Percentiles rank a stretch among this genome's conserved stretches.
phyloP scores from a whole-genome alignment of 2,888 invertebrate genomes.

The Drosophila neonasuta region DNA sequence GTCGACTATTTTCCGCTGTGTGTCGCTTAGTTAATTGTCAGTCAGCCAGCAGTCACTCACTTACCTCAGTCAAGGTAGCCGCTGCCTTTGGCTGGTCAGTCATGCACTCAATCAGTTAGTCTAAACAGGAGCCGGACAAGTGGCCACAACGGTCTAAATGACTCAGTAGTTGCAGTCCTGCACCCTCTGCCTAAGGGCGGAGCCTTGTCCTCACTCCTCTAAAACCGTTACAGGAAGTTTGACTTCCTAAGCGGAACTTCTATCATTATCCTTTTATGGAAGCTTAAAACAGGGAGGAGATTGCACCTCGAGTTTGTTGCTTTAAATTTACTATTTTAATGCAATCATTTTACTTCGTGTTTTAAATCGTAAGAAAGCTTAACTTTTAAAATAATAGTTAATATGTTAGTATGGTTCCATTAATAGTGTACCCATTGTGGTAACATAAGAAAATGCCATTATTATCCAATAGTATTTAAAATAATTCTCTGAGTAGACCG shows the following conservation, averaged over 20 bases:
- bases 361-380: no score
- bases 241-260: conserved; percentile 71
- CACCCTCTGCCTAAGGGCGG: conserved; percentile 38
- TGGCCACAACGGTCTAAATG: conserved; percentile 43
- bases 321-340: no score
- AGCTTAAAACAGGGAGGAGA: conserved; percentile 39
- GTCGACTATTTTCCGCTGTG: conserved; percentile 79
- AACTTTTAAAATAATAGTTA: no score
- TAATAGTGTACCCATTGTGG: not conserved
- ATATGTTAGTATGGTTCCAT: no score
- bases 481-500: conserved; percentile 29
- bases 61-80: conserved; percentile 39
- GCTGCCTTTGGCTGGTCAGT: conserved; percentile 61
- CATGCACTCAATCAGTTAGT: conserved; percentile 70
- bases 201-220: conserved; percentile 28
- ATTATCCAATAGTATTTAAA: conserved; percentile 23
- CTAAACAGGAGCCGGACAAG: conserved; percentile 46
- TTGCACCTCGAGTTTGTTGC: not conserved
- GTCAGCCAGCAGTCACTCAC: conserved; percentile 49
- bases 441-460: not conserved
- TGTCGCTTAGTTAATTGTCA: conserved; percentile 72
- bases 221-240: conserved; percentile 58
- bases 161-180: conserved; percentile 40
- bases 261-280: conserved; percentile 67
- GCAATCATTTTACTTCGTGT: no score